Percentiles rank a stretch among this genome's conserved stretches.
These are phyloP conservation scores for Tethya wilhelma DNA, from an alignment of 37 sponge, comb jelly and placozoan species.

Conservation along the genomic window DNA sequence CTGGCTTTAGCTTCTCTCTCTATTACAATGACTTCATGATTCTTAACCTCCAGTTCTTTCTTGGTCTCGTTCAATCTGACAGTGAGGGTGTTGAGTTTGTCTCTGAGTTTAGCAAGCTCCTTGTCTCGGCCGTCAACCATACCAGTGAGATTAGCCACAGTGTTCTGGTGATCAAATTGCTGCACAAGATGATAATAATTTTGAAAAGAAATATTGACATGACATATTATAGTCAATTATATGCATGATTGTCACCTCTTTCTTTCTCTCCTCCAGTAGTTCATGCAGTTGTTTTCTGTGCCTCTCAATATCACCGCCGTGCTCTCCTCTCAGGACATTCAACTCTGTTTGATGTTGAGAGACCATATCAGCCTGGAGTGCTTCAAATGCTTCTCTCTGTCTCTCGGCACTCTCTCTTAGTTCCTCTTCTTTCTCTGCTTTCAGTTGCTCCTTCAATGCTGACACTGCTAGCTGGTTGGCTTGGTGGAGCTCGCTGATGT, in stretches of 20 bases:
- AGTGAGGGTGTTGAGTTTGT: constrained; percentile 23
- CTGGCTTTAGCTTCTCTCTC: constrained; percentile 54
- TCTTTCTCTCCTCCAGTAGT: constrained; percentile 8
- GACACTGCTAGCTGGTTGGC: constrained; percentile 69
- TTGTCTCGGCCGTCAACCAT: constrained; percentile 17
- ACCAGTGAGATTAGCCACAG: not conserved
- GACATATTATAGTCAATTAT: not conserved
- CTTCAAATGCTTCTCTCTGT: constrained; percentile 24
- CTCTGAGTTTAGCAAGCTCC: constrained; percentile 21
- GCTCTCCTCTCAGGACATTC: constrained; percentile 10
- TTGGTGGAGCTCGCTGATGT: constrained; percentile 37
- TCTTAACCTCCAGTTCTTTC: constrained; percentile 56
- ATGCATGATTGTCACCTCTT: constrained; percentile 1
- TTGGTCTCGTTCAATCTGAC: constrained; percentile 13
- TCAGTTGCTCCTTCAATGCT: constrained; percentile 58
- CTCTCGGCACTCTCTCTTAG: not conserved
- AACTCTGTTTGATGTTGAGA: constrained; percentile 8
- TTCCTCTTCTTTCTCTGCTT: constrained; percentile 19
- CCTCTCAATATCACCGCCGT: constrained; percentile 1
- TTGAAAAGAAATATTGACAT: not conserved
- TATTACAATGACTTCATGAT: constrained; percentile 41
- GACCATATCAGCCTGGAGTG: not conserved
- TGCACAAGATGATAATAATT: not conserved
- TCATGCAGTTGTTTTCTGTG: constrained; percentile 1
- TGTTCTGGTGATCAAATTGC: not conserved